Evolutionary conservation across 2,113 vertebrate genomes (phyloP).

Genomic region (Brachypodius melanocephalos): DNA sequence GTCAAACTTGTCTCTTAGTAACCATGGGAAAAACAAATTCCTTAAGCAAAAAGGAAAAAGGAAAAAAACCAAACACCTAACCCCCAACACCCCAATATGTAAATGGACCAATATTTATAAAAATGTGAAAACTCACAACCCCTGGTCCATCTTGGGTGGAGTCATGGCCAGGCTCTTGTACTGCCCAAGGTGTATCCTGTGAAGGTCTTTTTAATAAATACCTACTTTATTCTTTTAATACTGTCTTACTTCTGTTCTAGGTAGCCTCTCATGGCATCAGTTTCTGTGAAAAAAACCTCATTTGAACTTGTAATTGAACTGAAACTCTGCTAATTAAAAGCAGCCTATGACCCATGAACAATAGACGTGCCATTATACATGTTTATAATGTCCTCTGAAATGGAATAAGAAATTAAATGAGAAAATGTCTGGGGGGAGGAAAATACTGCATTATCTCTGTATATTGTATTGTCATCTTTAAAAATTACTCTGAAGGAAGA

Average conservation of each 20-base stretch:
- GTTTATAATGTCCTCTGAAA: background rate
- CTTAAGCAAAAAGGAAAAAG: no score
- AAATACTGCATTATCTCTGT: background rate
- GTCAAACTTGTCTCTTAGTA: no score
- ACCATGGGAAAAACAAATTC: no score
- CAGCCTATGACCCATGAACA: background rate
- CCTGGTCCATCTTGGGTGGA: background rate
- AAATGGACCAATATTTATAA: background rate
- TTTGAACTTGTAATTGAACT: background rate
- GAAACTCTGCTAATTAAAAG: background rate
- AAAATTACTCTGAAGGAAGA: background rate
- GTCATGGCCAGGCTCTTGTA: rapidly evolving
- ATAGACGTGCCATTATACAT: background rate
- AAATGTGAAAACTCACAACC: background rate
- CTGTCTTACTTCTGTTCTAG: background rate
- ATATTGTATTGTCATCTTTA: background rate
- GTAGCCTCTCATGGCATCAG: background rate
- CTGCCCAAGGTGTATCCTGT: background rate
- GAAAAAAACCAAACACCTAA: no score
- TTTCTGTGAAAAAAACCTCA: background rate
- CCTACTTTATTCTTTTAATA: background rate
- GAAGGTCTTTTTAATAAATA: background rate
- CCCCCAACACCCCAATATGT: background rate
- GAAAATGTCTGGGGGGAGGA: background rate
- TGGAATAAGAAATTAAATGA: background rate